These are phyloP conservation scores for Falcunculus frontatus DNA, from an alignment of 2,113 vertebrate species.

Conservation along the genomic window DNA sequence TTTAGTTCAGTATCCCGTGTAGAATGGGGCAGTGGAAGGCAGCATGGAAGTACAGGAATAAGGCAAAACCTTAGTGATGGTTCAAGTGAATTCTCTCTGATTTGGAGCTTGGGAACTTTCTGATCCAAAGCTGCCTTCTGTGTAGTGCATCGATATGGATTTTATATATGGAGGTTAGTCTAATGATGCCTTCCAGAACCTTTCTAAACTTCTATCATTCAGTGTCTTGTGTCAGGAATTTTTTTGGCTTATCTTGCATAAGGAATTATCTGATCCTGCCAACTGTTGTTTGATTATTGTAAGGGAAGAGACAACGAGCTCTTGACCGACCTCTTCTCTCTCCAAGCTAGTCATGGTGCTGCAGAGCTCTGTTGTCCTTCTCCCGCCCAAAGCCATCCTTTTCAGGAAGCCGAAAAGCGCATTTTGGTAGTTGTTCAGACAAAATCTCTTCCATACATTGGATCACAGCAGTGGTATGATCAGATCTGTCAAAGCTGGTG, in stretches of 20 bases:
- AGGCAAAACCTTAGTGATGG: not conserved
- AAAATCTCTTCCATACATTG: not conserved
- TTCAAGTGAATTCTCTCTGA: not conserved
- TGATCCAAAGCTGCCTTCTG: not conserved
- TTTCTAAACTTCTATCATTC: not conserved
- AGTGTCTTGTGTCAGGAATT: not conserved
- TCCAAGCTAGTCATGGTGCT: not conserved
- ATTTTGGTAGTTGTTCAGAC: not conserved
- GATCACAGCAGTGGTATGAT: not conserved
- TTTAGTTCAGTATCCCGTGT: accelerated
- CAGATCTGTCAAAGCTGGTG: not conserved
- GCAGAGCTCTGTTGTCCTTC: not conserved
- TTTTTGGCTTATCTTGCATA: not conserved
- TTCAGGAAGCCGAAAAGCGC: accelerated
- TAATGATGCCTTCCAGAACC: not conserved
- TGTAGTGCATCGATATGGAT: not conserved
- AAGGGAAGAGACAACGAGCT: not conserved
- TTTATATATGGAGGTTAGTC: not conserved
- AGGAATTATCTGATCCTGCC: not conserved
- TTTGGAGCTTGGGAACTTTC: not conserved
- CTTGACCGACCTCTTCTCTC: not conserved
- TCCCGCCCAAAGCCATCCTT: not conserved
- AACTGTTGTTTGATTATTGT: not conserved
- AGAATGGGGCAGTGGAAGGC: not conserved
- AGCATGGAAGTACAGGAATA: not conserved